Evolutionary conservation across 1,140 invertebrate genomes (phyloP), one percentile per base, ranked within the genome.

Genomic region (Achatina immaculata): DNA sequence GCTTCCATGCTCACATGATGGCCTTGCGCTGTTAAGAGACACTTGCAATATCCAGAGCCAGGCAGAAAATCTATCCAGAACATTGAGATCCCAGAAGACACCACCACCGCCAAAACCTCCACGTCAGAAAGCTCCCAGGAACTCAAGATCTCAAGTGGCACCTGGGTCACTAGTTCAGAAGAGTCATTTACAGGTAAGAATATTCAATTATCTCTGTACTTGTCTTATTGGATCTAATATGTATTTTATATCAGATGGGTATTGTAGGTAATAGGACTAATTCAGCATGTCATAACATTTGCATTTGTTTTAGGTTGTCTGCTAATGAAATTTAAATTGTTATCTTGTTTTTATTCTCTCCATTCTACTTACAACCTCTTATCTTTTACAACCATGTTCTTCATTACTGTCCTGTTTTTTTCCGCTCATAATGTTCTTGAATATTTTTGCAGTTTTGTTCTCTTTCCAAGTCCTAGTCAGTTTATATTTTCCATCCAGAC

Each of bases 51-150:
- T 76, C 1, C 14, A 68, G 31, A 68, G n/a, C n/a, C 36, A 74
- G 31, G n/a, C 16, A 36, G 16, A 3, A 19, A 21, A 31, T 16
- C n/a, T 55, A 9, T 38, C 74, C 1, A 38, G 7, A 42, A 24
- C n/a, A 1, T 21, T 28, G 31, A 74, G 28, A 55, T 62, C 14
- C 14, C 74, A 58, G 48, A 76, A 58, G 28, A 51, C 74, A 14
- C n/a, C 74, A 62, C 74, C 74, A 9, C 69, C 69, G 7, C 74
- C 74, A 9, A 76, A 76, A 62, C 74, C 74, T 45, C 74, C 74
- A 48, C 31, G 74, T 28, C 74, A 76, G 24, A 76, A 65, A 43
- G 31, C 55, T 31, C 74, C 74, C 2, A 65, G 19, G 51, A 76
- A 76, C 28, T 45, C 43, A 28, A 14, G 7, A 58, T 9, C 9